Base-by-base conservation (phyloP, 2,888 invertebrate genomes). In the Parasteatoda lunata region DNA sequence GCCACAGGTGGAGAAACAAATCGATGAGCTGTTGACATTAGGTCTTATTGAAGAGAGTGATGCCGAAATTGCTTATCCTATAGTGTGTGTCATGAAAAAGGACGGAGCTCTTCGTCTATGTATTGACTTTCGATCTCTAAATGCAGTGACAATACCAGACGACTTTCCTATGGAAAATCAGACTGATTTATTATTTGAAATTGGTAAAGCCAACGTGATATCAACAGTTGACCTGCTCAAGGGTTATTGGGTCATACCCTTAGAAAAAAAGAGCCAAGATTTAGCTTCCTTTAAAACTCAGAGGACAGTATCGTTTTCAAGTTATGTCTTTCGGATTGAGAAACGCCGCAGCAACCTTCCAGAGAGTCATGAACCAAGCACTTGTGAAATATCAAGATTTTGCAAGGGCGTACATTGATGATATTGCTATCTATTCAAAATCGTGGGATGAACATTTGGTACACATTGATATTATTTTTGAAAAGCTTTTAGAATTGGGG, bases 341-440 rank as follows among this genome's bases (percentile, higher is more conserved):
- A 13, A 72, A 72, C 9, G 52, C 52, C 7, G 11, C 51, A 6
- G 2, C 72, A 52, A 7, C 52, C 0, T 69, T 68, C 6, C 68
- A 68, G 13, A 45, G 7, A 8, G 47, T 52, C n/a, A 72, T 51
- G 72, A 72, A 52, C 9, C 4, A 5, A 5, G 15, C 51, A 9
- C 30, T 72, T 11, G 15, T 7, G 30, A 15, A 72, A 7, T 15
- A 52, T 15, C 2, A 52, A 15, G 69, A 69, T 7, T 77, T 54
- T 7, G 30, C 4, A 11, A 45, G 52, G 7, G 49, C 71, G 9
- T 79, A 79, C n/a, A 30, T 79, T 7, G 71, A 79, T 15, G 71
- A 71, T 45, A 79, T 64, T 47, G 48, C 49, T 9, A 4, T 79
- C 13, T 70, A 54, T 71, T 71, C 59, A 4, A 4, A 5, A 54